These are phyloP conservation scores for Limnodromus scolopaceus DNA, from an alignment of 2,797 vertebrate genomes.

Conservation along the genomic window DNA sequence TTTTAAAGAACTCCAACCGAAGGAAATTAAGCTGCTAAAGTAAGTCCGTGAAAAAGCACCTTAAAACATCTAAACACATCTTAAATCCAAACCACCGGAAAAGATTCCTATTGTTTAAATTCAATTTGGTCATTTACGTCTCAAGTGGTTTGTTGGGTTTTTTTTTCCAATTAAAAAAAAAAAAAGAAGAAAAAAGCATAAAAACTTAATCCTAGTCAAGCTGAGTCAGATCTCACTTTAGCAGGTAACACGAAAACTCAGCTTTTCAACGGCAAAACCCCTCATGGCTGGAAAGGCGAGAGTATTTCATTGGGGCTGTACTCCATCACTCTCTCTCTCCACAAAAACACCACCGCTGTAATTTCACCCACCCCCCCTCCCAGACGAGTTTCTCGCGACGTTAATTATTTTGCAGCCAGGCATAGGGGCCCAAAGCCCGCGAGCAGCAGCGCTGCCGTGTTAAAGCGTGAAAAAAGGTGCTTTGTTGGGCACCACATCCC, in stretches of 20 bases:
- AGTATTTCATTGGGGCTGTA: background rate
- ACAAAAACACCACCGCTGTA: background rate
- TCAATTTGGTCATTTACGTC: fast-evolving
- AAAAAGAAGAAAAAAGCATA: background rate
- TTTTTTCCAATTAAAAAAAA: background rate
- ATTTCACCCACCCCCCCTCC: background rate
- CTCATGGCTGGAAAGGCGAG: fast-evolving
- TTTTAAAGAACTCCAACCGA: background rate
- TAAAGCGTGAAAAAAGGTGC: background rate
- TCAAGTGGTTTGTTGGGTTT: background rate
- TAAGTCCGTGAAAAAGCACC: background rate
- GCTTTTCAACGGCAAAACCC: background rate
- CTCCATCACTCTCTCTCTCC: background rate
- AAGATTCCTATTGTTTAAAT: background rate
- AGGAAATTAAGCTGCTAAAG: background rate
- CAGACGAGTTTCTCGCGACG: background rate
- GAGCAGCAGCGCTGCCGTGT: fast-evolving
- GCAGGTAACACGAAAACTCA: background rate
- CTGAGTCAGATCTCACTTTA: background rate
- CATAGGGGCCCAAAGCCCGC: background rate
- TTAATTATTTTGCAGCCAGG: background rate
- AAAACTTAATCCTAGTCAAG: background rate
- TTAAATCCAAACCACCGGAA: background rate
- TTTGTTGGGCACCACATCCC: background rate
- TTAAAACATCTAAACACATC: background rate